A percentile compares a stretch with the other conserved stretches of the same genome.
phyloP scores from a whole-genome alignment of 2,113 vertebrate genomes.

The Cardinalis cardinalis region DNA sequence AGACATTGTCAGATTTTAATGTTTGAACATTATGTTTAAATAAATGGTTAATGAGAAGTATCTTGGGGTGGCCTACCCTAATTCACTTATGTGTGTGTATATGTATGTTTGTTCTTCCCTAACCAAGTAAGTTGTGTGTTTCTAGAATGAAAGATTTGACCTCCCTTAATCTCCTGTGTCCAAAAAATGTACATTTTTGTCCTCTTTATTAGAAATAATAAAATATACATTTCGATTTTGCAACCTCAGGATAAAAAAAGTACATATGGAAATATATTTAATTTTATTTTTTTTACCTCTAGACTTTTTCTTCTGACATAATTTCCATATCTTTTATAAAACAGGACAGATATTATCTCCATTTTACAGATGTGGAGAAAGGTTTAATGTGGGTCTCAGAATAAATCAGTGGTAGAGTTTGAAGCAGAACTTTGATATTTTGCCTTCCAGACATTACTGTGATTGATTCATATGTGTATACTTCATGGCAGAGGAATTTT shows the following conservation, averaged over 20 bases:
- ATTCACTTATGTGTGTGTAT: background rate
- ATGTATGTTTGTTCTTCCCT: background rate
- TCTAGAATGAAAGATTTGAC: background rate
- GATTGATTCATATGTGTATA: background rate
- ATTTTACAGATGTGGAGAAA: background rate
- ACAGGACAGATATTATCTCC: background rate
- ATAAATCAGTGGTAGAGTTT: background rate
- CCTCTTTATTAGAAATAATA: background rate
- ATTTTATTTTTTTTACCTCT: background rate
- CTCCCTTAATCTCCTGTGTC: background rate
- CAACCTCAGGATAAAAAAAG: background rate
- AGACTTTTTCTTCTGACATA: background rate
- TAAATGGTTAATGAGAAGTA: background rate
- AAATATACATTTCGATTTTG: background rate
- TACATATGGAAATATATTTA: background rate
- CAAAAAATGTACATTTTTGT: background rate
- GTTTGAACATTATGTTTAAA: background rate
- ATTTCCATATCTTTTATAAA: background rate
- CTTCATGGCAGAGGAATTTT: slow-evolving; percentile 1
- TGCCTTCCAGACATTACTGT: slow-evolving; percentile 6
- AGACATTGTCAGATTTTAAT: background rate
- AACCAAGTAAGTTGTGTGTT: background rate
- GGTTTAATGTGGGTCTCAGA: background rate
- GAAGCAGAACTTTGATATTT: slow-evolving; percentile 14
- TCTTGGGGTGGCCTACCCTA: background rate